Percentiles rank a stretch among this genome's conserved stretches.
phyloP scores from a whole-genome alignment of 2,888 invertebrate genomes.

The Peribatodes rhomboidaria region DNA sequence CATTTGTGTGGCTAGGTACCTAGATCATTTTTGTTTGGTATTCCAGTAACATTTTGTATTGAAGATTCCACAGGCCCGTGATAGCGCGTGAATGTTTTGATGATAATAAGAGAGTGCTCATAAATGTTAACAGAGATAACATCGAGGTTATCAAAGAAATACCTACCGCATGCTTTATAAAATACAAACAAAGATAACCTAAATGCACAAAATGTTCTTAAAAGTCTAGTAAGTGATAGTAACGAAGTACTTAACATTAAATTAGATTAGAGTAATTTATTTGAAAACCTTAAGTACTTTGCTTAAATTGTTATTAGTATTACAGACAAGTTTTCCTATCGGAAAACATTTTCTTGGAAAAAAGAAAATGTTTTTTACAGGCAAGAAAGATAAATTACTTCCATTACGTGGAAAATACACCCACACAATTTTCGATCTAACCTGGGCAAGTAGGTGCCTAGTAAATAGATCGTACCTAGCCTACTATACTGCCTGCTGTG shows the following conservation, averaged over 20 bases:
- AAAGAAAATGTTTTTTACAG: constrained; percentile 14
- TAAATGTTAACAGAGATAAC: constrained; percentile 26
- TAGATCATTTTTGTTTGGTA: constrained; percentile 1
- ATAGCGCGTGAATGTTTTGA: constrained; percentile 25
- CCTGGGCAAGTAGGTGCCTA: neutral
- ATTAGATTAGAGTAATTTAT: neutral
- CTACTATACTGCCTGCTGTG: no score
- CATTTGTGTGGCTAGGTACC: neutral
- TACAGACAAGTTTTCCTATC: constrained; percentile 7
- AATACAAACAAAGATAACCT: constrained; percentile 26
- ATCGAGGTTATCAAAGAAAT: constrained; percentile 26
- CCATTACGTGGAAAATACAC: constrained; percentile 24
- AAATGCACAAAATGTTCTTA: constrained; percentile 22
- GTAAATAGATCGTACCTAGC: neutral
- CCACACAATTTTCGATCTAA: constrained; percentile 6
- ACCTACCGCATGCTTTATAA: constrained; percentile 26
- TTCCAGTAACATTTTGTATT: constrained; percentile 1
- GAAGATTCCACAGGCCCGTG: neutral
- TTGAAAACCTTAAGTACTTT: constrained; percentile 5
- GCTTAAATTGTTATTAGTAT: constrained; percentile 5
- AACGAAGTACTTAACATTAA: constrained; percentile 1
- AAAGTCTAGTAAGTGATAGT: neutral
- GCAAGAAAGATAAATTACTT: constrained; percentile 23
- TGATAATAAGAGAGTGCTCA: constrained; percentile 20
- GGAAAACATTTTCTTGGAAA: constrained; percentile 8